phyloP scores from a whole-genome alignment of 2,888 invertebrate species.

The Chorisops tibialis region DNA sequence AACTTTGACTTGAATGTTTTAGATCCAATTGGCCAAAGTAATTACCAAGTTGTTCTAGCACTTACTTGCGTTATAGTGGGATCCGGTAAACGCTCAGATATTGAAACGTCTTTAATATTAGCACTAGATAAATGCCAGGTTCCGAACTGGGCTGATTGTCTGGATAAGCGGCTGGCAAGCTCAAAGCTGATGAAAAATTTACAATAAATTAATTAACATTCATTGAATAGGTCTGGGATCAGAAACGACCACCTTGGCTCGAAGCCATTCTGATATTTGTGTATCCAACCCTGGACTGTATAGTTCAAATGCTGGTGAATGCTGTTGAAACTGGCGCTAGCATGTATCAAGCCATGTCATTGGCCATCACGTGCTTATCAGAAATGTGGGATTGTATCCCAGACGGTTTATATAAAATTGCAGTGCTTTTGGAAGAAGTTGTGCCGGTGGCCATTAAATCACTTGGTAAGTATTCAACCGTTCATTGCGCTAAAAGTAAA shows the following conservation, averaged over 20 bases:
- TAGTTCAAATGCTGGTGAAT: slow-evolving; percentile 65
- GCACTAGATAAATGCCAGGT: slow-evolving; percentile 59
- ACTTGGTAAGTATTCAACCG: slow-evolving; percentile 56
- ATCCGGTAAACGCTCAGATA: slow-evolving; percentile 62
- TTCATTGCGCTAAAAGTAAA: no score
- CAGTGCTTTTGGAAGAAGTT: slow-evolving; percentile 62
- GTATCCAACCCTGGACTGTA: slow-evolving; percentile 60
- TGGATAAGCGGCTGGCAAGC: slow-evolving; percentile 72
- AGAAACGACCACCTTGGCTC: slow-evolving; percentile 73
- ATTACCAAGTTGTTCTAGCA: slow-evolving; percentile 61
- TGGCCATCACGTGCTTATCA: slow-evolving; percentile 67
- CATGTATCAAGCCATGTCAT: slow-evolving; percentile 76
- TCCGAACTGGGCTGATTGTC: slow-evolving; percentile 65
- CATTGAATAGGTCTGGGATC: slow-evolving; percentile 69
- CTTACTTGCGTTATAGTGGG: slow-evolving; percentile 62
- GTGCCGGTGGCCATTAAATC: slow-evolving; percentile 69
- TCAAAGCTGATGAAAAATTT: background rate
- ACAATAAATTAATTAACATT: slow-evolving; percentile 18
- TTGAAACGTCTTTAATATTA: slow-evolving; percentile 62
- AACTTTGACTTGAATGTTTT: slow-evolving; percentile 3
- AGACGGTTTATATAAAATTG: slow-evolving; percentile 57
- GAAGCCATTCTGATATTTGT: slow-evolving; percentile 67
- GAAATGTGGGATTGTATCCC: slow-evolving; percentile 69
- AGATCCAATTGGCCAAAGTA: slow-evolving; percentile 53
- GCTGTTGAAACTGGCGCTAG: slow-evolving; percentile 73